Base-by-base conservation (phyloP, 2,888 invertebrate genomes). In the Galerucella pusilla region DNA sequence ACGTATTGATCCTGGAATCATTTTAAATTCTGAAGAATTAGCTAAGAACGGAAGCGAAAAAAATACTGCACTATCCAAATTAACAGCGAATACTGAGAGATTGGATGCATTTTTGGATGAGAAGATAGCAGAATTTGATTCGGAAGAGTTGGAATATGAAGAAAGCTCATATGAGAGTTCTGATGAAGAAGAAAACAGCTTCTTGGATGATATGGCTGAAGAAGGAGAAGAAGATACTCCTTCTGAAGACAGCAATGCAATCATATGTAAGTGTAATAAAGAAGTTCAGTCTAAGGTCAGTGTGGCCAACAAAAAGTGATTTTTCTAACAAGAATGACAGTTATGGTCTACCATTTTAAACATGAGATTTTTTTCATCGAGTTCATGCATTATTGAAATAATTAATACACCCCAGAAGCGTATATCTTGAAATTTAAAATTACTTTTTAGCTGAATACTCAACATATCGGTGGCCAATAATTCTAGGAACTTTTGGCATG, bases 181-280 rank as follows among this genome's bases (percentile, higher is more conserved):
- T 67, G 75, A 77, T 46, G 65, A 73, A 57, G 57, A 57, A 20
- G 73, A 75, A 64, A 77, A 79, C 61, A 78, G 72, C 12, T 83
- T 82, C 71, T 66, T 86, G 10, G 84, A 83, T 75, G 83, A 83
- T 70, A 83, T 84, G 81, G 87, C 87, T 14, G 84, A 84, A 73
- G 88, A 87, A 83, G 86, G 85, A 16, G 85, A 87, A 79, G 87
- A 87, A 80, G 86, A 86, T 68, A 86, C 86, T 4, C 85, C 86
- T 12, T 85, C 85, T 52, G 86, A 86, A 80, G 86, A 81, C 42
- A 87, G 86, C 71, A 87, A 87, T 77, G 84, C 85, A 57, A 87
- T 88, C 42, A 77, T 65, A 65, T 46, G 64, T 65, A 25, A 42
- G 64, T 46, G 14, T 63, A 63, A 14, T 28, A 28, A 2, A 28